Percentiles rank a stretch among this genome's conserved stretches.
Conservation (phyloP, 2,113 vertebrate genomes). For the Urocynchramus pylzowi region DNA sequence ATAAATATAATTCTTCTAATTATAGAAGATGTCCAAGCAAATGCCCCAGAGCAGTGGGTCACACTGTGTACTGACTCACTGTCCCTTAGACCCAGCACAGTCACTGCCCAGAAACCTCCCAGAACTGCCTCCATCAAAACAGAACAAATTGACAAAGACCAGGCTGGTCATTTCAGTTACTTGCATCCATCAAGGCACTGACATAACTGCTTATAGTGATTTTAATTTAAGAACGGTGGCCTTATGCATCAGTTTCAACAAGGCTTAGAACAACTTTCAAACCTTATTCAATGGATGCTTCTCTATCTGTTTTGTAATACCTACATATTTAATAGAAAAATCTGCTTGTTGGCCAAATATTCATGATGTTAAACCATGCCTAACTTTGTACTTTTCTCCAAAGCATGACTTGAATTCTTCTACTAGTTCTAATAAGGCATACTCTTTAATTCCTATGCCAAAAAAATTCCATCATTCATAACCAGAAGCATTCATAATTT, state of each 20-base stretch:
- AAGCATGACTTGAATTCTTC: conserved; percentile 9
- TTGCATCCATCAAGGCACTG: neutral
- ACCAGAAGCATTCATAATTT: conserved; percentile 47
- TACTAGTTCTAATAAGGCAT: conserved; percentile 11
- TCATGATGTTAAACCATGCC: neutral
- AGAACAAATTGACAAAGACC: neutral
- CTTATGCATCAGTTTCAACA: neutral
- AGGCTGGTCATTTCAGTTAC: neutral
- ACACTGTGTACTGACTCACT: neutral
- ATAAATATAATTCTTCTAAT: neutral
- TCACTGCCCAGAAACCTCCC: neutral
- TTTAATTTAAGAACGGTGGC: neutral
- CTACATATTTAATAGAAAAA: neutral
- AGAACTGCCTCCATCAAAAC: neutral
- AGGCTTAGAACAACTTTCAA: neutral
- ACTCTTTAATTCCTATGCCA: neutral
- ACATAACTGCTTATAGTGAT: neutral
- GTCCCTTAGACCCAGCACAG: neutral
- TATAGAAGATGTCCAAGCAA: neutral
- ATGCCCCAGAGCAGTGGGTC: neutral
- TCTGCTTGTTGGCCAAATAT: neutral
- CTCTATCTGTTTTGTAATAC: neutral
- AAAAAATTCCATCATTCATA: conserved; percentile 43
- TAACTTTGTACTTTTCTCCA: neutral
- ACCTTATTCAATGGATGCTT: neutral